Evolutionary conservation across 2,113 vertebrate species (phyloP).

Genomic region (Ptilonorhynchus violaceus): DNA sequence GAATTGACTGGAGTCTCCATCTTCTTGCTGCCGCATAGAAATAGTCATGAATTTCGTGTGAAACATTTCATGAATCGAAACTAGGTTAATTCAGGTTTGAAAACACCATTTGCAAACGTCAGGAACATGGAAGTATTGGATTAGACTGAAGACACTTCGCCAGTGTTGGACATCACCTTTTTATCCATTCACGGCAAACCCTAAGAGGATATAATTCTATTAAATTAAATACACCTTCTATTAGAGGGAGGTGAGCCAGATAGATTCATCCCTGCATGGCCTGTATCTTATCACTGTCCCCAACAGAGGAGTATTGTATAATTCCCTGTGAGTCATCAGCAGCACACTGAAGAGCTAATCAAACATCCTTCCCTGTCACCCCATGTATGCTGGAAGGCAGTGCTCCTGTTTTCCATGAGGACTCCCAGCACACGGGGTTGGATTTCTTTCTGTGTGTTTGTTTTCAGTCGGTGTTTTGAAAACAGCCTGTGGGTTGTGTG

Average conservation of each 20-base stretch:
- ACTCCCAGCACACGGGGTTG: neutral
- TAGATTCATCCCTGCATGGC: neutral
- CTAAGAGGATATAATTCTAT: neutral
- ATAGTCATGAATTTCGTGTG: neutral
- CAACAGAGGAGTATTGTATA: neutral
- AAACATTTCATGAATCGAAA: neutral
- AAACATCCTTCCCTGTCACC: neutral
- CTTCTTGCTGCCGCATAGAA: neutral
- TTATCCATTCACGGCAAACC: neutral
- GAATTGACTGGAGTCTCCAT: neutral
- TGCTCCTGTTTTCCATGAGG: neutral
- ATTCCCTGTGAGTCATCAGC: neutral
- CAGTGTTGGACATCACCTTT: neutral
- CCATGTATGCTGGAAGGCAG: neutral
- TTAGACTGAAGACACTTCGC: neutral
- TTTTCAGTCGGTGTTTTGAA: constrained; percentile 10
- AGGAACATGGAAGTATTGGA: neutral
- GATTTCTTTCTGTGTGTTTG: neutral
- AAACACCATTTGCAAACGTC: neutral
- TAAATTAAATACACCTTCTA: neutral
- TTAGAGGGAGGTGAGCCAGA: neutral
- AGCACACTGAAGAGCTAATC: neutral
- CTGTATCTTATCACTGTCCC: neutral
- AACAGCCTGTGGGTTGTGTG: neutral
- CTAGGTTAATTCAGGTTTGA: neutral